Evolutionary conservation across 2,888 invertebrate genomes (phyloP).

Genomic region (Andrena bucephala): DNA sequence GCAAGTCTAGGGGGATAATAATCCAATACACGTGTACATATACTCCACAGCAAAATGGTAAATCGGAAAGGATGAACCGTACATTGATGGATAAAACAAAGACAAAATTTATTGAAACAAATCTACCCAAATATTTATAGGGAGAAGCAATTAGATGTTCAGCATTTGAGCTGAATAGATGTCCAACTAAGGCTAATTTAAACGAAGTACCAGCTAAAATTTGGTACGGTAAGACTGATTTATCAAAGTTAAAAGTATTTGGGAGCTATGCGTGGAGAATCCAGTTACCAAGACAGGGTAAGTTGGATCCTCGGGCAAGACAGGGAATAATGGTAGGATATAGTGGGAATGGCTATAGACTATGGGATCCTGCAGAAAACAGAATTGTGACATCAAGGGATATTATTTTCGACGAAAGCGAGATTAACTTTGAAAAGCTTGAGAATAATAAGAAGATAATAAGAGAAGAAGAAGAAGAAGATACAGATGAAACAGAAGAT

Average conservation of each 20-base stretch:
- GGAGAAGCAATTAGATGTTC: not conserved
- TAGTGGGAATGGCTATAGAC: not conserved
- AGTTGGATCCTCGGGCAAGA: not conserved
- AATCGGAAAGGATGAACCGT: not conserved
- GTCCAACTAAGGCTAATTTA: not conserved
- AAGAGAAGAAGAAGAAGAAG: not conserved
- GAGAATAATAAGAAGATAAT: not conserved
- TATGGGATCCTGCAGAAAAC: not conserved
- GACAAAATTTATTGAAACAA: not conserved
- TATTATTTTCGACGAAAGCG: not conserved
- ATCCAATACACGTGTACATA: not conserved
- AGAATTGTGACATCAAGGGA: not conserved
- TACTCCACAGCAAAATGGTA: not conserved
- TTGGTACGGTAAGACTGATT: not conserved
- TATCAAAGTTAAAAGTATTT: not conserved
- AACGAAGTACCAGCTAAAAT: not conserved
- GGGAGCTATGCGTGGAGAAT: not conserved
- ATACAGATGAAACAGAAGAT: not conserved
- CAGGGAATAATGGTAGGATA: not conserved
- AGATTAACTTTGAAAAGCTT: not conserved
- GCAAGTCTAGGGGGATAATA: not conserved
- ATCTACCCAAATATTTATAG: not conserved
- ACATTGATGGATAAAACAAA: slow-evolving; percentile 6
- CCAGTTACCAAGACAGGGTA: not conserved
- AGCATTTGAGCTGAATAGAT: not conserved